Evolutionary conservation across 2,797 vertebrate genomes (phyloP), one percentile per base, ranked within the genome.

Genomic region (Argentina silus): DNA sequence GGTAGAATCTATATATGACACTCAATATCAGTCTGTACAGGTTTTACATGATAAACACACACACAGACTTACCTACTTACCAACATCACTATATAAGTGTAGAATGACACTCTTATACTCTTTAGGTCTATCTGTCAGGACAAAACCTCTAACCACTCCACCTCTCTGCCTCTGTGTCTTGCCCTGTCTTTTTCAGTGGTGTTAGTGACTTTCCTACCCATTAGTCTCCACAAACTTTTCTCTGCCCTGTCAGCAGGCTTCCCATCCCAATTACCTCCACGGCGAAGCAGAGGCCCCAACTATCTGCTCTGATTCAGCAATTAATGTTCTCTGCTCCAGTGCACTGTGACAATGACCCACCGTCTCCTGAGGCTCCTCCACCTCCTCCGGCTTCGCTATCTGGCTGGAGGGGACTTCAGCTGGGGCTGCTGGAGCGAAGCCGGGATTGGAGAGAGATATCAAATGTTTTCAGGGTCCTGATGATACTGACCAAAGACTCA

Each of bases 211-310:
- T 86, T 85, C 17, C 65, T 64, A 70, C 69, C 77, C 75, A 84
- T 86, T 83, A 89, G 80, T 56, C 61, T 82, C 55, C 53, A 76
- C 69, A 78, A 81, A 80, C 76, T 85, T 84, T 73, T 56, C 45
- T 53, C 68, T 85, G 76, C 75, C 67, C 79, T 81, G 86, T 91
- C 85, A 89, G 87, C 84, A 83, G 76, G 77, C 78, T 77, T 81
- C 65, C 67, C 27, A 42, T 81, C 50, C 82, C 80, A 89, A 85
- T 89, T 88, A 86, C 78, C 74, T 68, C 73, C 78, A 76, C 82
- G 78, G 79, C 81, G 85, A 78, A 74, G 79, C 80, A 85, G 79
- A 74, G 50, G 64, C 36, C 63, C 72, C 72, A 67, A 71, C 78
- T 67, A 60, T 77, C 47, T 57, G 71, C 76, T 81, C 75, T 82